Evolutionary conservation across 2,797 vertebrate species (phyloP).

Genomic region (Phoebastria nigripes): DNA sequence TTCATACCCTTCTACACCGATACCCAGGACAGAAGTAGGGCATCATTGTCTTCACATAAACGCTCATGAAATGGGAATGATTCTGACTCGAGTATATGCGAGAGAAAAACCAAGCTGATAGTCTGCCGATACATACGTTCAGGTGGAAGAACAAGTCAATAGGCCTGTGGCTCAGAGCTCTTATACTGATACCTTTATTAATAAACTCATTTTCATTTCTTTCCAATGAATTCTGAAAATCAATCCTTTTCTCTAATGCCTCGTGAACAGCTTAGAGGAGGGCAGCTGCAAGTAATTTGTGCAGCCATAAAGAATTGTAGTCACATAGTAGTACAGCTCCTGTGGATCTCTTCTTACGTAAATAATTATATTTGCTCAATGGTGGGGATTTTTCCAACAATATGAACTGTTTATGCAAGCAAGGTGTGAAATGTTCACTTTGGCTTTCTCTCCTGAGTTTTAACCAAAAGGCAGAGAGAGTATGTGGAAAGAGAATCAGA

Average conservation of each 20-base stretch:
- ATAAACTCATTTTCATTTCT: constrained; percentile 45
- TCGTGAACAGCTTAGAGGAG: neutral
- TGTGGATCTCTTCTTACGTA: neutral
- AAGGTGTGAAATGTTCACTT: neutral
- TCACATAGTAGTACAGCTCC: neutral
- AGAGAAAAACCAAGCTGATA: neutral
- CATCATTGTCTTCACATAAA: neutral
- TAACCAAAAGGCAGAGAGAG: neutral
- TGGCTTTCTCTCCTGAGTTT: neutral
- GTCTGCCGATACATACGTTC: neutral
- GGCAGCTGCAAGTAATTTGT: neutral
- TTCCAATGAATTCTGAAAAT: constrained; percentile 50
- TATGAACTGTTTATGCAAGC: neutral
- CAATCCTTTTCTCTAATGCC: constrained; percentile 17
- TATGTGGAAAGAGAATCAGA: neutral
- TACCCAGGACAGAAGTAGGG: neutral
- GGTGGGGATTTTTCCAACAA: neutral
- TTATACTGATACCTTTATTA: neutral
- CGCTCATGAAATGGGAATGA: neutral
- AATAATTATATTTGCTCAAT: neutral
- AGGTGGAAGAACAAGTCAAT: neutral
- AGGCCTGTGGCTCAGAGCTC: neutral
- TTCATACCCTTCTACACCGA: fast-evolving
- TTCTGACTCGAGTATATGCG: fast-evolving
- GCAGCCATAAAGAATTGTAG: neutral